Percentiles rank a stretch among this genome's conserved stretches.
Conservation (phyloP, 2,888 invertebrate species). For the Acleris emargana region DNA sequence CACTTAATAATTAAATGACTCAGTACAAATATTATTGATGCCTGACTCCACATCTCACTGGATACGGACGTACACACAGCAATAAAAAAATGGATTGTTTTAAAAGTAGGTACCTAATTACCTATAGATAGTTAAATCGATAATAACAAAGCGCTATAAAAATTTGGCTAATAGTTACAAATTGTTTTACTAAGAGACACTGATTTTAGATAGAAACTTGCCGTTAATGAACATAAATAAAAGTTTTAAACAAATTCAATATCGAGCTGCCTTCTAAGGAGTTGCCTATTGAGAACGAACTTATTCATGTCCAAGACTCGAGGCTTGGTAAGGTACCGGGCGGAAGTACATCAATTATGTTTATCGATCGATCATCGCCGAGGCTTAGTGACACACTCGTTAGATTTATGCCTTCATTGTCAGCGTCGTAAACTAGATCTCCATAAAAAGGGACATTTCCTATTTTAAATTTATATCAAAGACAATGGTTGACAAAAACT, state of each 20-base stretch:
- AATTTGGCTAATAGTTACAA: no score
- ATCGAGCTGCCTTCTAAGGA: constrained; percentile 18
- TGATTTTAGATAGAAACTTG: no score
- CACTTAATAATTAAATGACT: background rate
- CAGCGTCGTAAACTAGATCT: constrained; percentile 83
- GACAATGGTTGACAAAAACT: constrained; percentile 83
- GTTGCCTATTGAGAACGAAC: constrained; percentile 16
- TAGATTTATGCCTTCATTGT: constrained; percentile 83
- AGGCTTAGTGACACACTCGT: constrained; percentile 72
- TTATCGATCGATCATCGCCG: constrained; percentile 82
- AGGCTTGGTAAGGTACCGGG: constrained; percentile 49
- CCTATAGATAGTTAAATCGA: no score
- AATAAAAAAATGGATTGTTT: no score
- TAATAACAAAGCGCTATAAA: no score
- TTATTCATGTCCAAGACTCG: constrained; percentile 46
- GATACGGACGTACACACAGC: no score
- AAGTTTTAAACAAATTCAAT: constrained; percentile 5
- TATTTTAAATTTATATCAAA: constrained; percentile 84
- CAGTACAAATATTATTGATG: background rate
- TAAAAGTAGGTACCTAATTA: no score
- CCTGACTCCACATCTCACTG: no score
- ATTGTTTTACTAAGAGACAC: no score
- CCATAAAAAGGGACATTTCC: constrained; percentile 83
- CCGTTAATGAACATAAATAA: background rate
- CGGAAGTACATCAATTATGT: constrained; percentile 83